phyloP scores from a whole-genome alignment of 2,888 invertebrate species.

The Hesperia comma region DNA sequence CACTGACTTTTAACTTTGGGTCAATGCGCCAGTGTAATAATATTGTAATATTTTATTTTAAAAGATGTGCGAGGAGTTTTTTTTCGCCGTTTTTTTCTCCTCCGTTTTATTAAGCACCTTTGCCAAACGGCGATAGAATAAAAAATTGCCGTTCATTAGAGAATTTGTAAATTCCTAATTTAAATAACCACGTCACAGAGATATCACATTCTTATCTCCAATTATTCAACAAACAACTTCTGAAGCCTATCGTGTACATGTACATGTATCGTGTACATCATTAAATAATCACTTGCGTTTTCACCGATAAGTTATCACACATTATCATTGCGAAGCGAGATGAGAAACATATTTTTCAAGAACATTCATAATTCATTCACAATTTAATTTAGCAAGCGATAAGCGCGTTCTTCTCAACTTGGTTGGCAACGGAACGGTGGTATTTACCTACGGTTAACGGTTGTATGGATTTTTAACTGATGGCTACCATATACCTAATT shows the following conservation, averaged over 20 bases:
- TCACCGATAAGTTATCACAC: conserved; percentile 26
- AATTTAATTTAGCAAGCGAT: neutral
- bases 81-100: too few species aligned
- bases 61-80: too few species aligned
- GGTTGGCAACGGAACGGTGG: neutral
- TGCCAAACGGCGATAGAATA: too few species aligned
- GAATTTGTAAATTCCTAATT: too few species aligned
- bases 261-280: conserved; percentile 5
- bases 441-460: too few species aligned
- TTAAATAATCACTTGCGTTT: conserved; percentile 27
- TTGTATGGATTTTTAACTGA: too few species aligned
- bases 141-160: too few species aligned
- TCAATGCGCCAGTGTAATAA: too few species aligned
- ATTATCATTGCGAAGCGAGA: conserved; percentile 1
- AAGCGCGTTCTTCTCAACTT: neutral
- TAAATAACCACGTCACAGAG: neutral
- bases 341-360: neutral
- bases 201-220: conserved; percentile 10
- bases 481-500: too few species aligned
- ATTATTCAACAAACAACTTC: conserved; percentile 12
- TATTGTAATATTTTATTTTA: too few species aligned
- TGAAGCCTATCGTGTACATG: conserved; percentile 18
- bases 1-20: too few species aligned
- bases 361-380: neutral
- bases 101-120: too few species aligned